These are phyloP conservation scores for Drosophila koepferae DNA, from an alignment of 2,888 invertebrate genomes.

Conservation along the genomic window DNA sequence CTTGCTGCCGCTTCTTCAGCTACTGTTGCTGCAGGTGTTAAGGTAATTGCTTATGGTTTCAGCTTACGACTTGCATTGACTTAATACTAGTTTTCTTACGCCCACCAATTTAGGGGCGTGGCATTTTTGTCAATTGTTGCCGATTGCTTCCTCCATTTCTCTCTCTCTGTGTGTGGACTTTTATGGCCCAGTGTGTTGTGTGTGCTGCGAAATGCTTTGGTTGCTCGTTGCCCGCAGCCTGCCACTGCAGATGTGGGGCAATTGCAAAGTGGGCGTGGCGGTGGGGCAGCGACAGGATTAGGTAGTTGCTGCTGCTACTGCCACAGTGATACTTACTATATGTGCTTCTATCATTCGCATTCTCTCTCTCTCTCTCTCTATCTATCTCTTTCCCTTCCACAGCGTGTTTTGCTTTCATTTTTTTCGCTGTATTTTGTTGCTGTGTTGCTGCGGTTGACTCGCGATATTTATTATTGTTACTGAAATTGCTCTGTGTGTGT, in stretches of 20 bases:
- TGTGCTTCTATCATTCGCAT: not conserved
- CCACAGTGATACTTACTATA: conserved; percentile 32
- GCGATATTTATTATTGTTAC: conserved; percentile 78
- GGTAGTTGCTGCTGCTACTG: conserved; percentile 3
- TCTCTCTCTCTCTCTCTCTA: not conserved
- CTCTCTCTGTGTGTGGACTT: conserved; percentile 22
- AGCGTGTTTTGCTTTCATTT: conserved; percentile 7
- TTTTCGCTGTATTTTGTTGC: conserved; percentile 39
- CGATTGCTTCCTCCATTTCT: conserved; percentile 28
- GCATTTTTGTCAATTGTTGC: not conserved
- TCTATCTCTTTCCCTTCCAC: not conserved
- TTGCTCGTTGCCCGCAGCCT: conserved; percentile 49
- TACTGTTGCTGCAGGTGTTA: not conserved
- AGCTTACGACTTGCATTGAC: conserved; percentile 32
- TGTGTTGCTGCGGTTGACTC: conserved; percentile 75
- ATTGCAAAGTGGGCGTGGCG: not conserved
- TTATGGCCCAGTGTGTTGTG: conserved; percentile 33
- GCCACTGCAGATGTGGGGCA: conserved; percentile 43
- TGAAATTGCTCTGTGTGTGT: conserved; percentile 65
- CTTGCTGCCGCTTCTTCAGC: not conserved
- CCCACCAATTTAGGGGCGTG: conserved; percentile 40
- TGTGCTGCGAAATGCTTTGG: conserved; percentile 14
- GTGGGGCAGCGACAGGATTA: not conserved
- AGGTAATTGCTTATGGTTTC: conserved; percentile 60
- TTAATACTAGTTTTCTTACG: conserved; percentile 34